These are phyloP conservation scores for Turnix velox DNA, from an alignment of 2,113 vertebrate genomes.

Conservation along the genomic window DNA sequence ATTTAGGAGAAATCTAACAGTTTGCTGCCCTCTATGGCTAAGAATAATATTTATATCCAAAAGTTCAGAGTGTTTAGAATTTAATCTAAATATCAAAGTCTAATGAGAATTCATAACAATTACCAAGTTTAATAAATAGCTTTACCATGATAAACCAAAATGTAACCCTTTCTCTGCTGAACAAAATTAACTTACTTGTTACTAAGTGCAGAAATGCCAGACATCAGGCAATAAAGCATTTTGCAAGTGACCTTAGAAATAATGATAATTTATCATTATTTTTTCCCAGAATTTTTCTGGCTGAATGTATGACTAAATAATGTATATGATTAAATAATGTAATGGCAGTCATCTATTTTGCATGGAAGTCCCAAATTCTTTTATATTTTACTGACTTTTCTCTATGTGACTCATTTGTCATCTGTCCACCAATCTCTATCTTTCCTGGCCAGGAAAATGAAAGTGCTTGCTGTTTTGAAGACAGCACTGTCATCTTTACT, in stretches of 20 bases:
- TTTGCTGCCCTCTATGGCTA: slow-evolving; percentile 67
- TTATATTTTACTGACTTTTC: not conserved
- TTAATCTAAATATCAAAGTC: not conserved
- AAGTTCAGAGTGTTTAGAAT: not conserved
- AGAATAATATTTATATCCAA: not conserved
- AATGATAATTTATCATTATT: not conserved
- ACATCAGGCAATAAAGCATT: not conserved
- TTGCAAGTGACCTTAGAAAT: not conserved
- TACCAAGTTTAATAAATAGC: not conserved
- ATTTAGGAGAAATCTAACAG: not conserved
- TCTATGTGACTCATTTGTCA: not conserved
- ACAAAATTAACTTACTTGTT: not conserved
- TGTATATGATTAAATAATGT: not conserved
- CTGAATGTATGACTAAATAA: not conserved
- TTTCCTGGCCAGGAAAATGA: not conserved
- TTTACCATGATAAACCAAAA: not conserved
- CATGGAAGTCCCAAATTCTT: not conserved
- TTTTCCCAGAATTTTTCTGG: not conserved
- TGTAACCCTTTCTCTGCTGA: not conserved
- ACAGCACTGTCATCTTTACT: not conserved
- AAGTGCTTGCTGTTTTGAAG: not conserved
- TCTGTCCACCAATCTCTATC: not conserved
- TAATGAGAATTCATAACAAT: not conserved
- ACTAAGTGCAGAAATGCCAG: not conserved
- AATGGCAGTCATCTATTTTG: not conserved